Percentiles rank a stretch among this genome's conserved stretches.
Evolutionary conservation across 2,888 invertebrate species (phyloP).

Genomic region (Eristalis tenax): DNA sequence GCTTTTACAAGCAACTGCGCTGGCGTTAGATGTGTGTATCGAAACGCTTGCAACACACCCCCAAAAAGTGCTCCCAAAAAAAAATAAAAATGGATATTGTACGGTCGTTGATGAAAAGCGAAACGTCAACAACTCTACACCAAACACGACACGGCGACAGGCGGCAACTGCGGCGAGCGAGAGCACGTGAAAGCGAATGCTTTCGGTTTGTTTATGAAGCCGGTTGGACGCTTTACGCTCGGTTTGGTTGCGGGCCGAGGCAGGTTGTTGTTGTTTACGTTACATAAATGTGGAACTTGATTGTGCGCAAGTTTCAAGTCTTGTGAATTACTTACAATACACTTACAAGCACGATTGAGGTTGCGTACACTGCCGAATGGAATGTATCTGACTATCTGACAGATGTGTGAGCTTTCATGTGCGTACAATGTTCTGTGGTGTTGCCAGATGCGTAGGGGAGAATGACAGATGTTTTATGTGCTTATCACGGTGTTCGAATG

Average conservation of each 20-base stretch:
- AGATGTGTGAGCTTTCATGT: conserved; percentile 30
- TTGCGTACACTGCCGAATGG: background rate
- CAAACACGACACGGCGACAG: background rate
- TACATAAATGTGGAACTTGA: background rate
- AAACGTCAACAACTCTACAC: conserved; percentile 27
- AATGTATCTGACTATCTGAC: conserved; percentile 46
- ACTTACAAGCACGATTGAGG: background rate
- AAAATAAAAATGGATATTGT: background rate
- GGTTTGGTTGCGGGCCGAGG: conserved; percentile 5
- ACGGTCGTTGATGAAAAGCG: conserved; percentile 11
- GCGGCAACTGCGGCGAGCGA: background rate
- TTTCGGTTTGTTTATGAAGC: conserved; percentile 54
- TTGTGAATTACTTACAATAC: background rate
- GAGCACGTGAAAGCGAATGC: conserved; percentile 57
- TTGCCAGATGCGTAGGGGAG: background rate
- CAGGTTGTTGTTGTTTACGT: conserved; percentile 48
- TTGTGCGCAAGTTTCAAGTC: conserved; percentile 14
- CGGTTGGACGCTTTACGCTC: conserved; percentile 21
- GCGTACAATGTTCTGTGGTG: background rate
- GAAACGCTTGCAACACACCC: conserved; percentile 60
- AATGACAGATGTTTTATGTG: background rate
- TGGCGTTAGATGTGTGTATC: conserved; percentile 54
- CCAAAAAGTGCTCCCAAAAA: conserved; percentile 53
- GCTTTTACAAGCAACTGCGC: conserved; percentile 58
- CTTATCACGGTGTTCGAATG: too few species aligned